Conservation (phyloP, 1,140 invertebrate species). For the Lordiphosa collinella region DNA sequence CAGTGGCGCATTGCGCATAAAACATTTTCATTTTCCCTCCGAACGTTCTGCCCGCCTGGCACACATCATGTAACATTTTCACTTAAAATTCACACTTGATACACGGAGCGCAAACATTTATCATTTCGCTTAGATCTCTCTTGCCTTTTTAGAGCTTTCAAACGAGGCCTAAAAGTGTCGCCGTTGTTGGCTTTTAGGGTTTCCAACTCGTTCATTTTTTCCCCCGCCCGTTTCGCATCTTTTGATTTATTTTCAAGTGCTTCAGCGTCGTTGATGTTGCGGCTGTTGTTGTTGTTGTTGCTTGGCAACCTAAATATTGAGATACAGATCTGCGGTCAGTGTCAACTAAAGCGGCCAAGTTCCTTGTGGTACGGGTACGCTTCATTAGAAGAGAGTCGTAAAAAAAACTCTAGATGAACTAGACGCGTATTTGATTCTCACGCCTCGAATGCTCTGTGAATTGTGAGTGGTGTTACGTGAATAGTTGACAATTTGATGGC, state of each 20-base stretch:
- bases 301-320: conserved; percentile 67
- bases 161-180: conserved; percentile 55
- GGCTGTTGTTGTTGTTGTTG: conserved; percentile 53
- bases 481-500: conserved; percentile 1
- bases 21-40: conserved; percentile 32
- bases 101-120: conserved; percentile 58
- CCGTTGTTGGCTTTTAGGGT: conserved; percentile 31
- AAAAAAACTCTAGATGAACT: conserved; percentile 11
- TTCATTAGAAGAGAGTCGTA: conserved; percentile 45
- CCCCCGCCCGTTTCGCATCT: conserved; percentile 62
- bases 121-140: conserved; percentile 66
- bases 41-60: background rate
- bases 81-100: conserved; percentile 78
- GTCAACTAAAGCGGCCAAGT: conserved; percentile 44
- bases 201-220: conserved; percentile 37
- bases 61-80: conserved; percentile 48
- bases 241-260: conserved; percentile 72
- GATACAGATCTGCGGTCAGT: conserved; percentile 69
- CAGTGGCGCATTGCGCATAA: conserved; percentile 20
- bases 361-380: conserved; percentile 7
- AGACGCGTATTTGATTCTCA: background rate
- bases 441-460: background rate
- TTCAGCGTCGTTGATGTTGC: conserved; percentile 19
- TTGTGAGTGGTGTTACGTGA: too few species aligned
- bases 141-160: conserved; percentile 46